Conservation (phyloP, 2,888 invertebrate species). For the Tetragonula carbonaria region DNA sequence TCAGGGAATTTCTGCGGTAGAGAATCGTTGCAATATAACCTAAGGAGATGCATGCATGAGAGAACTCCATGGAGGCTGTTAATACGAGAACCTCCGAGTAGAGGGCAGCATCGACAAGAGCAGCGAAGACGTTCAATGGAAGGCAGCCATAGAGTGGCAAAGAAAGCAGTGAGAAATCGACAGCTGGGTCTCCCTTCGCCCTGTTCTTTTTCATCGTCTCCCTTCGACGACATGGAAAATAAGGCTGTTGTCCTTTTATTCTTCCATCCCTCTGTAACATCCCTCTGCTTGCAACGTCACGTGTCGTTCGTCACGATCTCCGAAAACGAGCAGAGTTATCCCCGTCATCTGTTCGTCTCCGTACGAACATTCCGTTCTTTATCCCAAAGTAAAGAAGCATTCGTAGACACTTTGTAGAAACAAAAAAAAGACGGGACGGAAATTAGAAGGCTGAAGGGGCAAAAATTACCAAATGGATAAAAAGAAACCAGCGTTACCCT, state of each 20-base stretch:
- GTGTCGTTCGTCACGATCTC: constrained; percentile 30
- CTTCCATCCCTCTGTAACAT: constrained; percentile 48
- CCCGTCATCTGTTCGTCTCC: neutral
- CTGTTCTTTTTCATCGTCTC: constrained; percentile 25
- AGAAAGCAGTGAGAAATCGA: constrained; percentile 59
- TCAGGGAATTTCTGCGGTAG: too few relatives aligned
- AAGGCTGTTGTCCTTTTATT: constrained; percentile 42
- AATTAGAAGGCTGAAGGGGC: neutral
- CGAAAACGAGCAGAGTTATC: neutral
- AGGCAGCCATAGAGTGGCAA: constrained; percentile 5
- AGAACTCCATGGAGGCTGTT: neutral
- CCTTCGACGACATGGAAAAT: constrained; percentile 46
- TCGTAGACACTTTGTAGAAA: neutral
- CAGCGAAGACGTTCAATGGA: constrained; percentile 23
- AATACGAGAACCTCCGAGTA: constrained; percentile 36
- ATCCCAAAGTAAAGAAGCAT: neutral
- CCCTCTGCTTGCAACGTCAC: constrained; percentile 24
- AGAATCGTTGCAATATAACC: too few relatives aligned
- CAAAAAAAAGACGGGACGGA: neutral
- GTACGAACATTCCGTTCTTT: neutral
- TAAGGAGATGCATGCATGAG: neutral
- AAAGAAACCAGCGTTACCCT: neutral
- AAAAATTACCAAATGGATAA: constrained; percentile 10
- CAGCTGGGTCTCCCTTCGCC: constrained; percentile 59
- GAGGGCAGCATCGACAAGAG: constrained; percentile 76